A percentile compares a stretch with the other conserved stretches of the same genome.
These are phyloP conservation scores for Bujurquina vittata DNA, from an alignment of 2,113 vertebrate genomes.

Conservation along the genomic window DNA sequence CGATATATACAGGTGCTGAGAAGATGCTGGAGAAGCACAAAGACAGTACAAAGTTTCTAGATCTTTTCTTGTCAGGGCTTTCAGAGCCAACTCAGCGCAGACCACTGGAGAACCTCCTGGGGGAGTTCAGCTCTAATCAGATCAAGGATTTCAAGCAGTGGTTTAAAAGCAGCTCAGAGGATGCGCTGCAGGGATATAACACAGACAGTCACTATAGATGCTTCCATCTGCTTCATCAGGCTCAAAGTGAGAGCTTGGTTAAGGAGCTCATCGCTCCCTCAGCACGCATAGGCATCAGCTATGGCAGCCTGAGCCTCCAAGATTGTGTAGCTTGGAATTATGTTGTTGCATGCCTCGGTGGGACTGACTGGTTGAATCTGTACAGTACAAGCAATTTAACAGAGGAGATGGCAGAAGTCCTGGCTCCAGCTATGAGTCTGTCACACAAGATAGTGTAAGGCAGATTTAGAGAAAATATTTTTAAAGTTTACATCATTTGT, in stretches of 20 bases:
- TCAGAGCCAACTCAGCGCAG: constrained; percentile 59
- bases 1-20: background rate
- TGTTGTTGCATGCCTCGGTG: constrained; percentile 49
- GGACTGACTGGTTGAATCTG: constrained; percentile 67
- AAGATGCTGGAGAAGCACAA: constrained; percentile 48
- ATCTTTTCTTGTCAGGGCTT: constrained; percentile 75
- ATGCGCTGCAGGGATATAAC: constrained; percentile 5
- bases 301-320: constrained; percentile 43
- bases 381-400: constrained; percentile 31
- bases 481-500: background rate
- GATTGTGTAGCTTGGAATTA: constrained; percentile 75
- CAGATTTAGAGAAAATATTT: background rate
- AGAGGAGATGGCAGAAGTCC: constrained; percentile 35
- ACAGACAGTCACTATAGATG: constrained; percentile 42
- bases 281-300: constrained; percentile 33
- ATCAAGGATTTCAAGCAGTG: constrained; percentile 58
- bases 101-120: constrained; percentile 60
- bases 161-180: constrained; percentile 45
- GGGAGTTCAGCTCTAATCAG: constrained; percentile 34
- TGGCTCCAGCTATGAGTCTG: constrained; percentile 60
- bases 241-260: constrained; percentile 69
- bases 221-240: constrained; percentile 73
- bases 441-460: constrained; percentile 70
- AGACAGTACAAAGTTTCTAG: constrained; percentile 41
- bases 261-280: constrained; percentile 41